Evolutionary conservation across 2,113 vertebrate species (phyloP).

Genomic region (Cichladusa arquata): DNA sequence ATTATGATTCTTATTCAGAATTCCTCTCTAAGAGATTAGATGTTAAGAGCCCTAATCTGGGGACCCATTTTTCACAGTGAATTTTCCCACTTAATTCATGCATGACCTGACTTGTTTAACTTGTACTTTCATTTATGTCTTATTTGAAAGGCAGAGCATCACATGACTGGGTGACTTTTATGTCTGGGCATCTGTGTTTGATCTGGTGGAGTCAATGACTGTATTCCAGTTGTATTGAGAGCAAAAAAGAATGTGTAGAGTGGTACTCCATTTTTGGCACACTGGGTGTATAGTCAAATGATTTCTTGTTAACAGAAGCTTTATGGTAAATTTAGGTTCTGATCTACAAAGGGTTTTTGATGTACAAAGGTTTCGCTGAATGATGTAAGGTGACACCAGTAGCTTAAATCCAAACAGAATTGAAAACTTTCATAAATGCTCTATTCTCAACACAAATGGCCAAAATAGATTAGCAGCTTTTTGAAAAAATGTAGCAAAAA

Average conservation of each 20-base stretch:
- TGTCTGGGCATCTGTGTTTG: neutral
- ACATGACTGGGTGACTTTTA: slow-evolving; percentile 4
- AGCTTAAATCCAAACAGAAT: neutral
- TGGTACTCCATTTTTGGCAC: neutral
- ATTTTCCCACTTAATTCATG: neutral
- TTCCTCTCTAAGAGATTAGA: neutral
- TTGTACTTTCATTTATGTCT: neutral
- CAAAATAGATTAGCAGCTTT: neutral
- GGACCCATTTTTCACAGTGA: neutral
- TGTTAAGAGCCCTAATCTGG: neutral
- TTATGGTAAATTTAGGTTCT: neutral
- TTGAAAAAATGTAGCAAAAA: neutral
- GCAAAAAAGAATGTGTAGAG: neutral
- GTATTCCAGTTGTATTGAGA: neutral
- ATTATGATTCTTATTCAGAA: neutral
- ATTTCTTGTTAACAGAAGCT: neutral
- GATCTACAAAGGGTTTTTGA: neutral
- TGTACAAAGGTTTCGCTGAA: neutral
- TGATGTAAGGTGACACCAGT: neutral
- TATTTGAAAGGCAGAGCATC: neutral
- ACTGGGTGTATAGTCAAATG: neutral
- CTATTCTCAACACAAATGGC: neutral
- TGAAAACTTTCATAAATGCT: neutral
- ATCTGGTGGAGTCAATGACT: neutral
- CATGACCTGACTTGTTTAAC: neutral